A percentile compares a stretch with the other conserved stretches of the same genome.
phyloP scores from a whole-genome alignment of 2,797 vertebrate species.

The Lophotriccus pileatus region DNA sequence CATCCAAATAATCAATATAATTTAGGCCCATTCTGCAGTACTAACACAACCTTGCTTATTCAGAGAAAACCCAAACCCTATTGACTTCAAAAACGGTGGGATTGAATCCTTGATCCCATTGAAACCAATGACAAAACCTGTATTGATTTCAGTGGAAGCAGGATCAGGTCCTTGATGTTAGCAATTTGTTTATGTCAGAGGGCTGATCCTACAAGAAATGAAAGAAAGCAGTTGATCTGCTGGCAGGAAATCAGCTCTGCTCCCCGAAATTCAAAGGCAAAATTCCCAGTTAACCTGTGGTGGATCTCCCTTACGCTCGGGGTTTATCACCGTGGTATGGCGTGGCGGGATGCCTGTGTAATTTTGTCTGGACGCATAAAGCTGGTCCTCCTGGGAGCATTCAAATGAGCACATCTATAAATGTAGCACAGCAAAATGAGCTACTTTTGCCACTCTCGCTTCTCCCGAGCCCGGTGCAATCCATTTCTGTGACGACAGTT shows the following conservation, averaged over 20 bases:
- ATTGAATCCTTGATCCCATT: neutral
- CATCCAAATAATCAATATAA: neutral
- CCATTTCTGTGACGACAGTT: slow-evolving; percentile 47
- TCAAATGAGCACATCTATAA: slow-evolving; percentile 40
- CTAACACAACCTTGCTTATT: neutral
- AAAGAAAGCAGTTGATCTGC: neutral
- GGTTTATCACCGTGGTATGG: neutral
- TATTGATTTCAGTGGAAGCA: slow-evolving; percentile 1
- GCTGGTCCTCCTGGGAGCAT: slow-evolving; percentile 32
- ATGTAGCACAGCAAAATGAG: slow-evolving; percentile 24
- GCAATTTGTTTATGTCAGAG: neutral
- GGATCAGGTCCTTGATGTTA: slow-evolving; percentile 5
- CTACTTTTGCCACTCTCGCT: slow-evolving; percentile 31
- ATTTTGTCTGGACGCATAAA: neutral
- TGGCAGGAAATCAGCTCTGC: neutral
- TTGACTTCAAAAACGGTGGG: neutral
- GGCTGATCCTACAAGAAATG: neutral
- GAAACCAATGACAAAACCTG: slow-evolving; percentile 21
- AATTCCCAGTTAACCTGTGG: neutral
- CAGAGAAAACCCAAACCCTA: neutral
- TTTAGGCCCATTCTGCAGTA: neutral
- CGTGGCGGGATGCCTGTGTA: neutral
- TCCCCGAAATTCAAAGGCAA: neutral
- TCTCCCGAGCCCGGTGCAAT: slow-evolving; percentile 29
- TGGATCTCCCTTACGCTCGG: neutral